phyloP scores from a whole-genome alignment of 2,888 invertebrate species.

The Helicoverpa assulta region DNA sequence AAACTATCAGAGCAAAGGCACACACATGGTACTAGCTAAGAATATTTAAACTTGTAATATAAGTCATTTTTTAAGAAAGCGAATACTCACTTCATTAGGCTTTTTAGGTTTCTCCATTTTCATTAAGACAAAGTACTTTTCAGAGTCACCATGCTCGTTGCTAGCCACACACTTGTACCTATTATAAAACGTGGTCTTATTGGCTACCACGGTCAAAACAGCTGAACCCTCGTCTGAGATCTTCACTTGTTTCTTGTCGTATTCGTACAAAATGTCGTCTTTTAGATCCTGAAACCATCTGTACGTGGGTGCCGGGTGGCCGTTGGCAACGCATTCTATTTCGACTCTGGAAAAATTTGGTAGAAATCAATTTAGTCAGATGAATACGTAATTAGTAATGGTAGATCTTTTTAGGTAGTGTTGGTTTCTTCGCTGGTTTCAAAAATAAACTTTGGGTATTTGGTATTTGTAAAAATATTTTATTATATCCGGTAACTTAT shows the following conservation, averaged over 20 bases:
- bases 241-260: constrained; percentile 71
- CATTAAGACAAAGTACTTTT: constrained; percentile 69
- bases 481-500: no score
- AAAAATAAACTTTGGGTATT: no score
- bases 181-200: constrained; percentile 70
- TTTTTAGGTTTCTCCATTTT: constrained; percentile 71
- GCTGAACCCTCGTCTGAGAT: constrained; percentile 69
- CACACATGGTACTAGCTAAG: background rate
- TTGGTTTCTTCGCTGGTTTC: no score
- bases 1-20: constrained; percentile 21
- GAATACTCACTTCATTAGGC: constrained; percentile 72
- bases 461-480: no score
- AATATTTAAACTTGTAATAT: background rate
- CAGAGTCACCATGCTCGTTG: constrained; percentile 73
- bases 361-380: no score
- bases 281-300: constrained; percentile 76
- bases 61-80: background rate
- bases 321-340: constrained; percentile 75
- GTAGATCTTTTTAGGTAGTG: no score
- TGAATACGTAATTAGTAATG: no score
- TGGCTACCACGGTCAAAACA: constrained; percentile 69
- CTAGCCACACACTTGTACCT: constrained; percentile 76
- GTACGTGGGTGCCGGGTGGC: constrained; percentile 76
- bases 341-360: constrained; percentile 72
- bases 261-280: constrained; percentile 70